phyloP scores from a whole-genome alignment of 2,888 invertebrate species.

The Allygus modestus region DNA sequence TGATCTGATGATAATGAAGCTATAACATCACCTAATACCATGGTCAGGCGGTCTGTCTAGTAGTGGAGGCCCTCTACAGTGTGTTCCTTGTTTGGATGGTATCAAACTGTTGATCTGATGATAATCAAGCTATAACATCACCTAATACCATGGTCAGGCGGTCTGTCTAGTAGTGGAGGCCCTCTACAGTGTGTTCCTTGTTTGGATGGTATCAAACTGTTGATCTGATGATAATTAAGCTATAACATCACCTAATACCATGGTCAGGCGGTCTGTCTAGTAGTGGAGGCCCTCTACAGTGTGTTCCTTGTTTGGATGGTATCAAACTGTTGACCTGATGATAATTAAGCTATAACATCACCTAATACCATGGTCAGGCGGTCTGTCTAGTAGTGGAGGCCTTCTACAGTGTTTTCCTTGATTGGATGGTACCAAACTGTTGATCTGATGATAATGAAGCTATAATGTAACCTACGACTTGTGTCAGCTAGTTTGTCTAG shows the following conservation, averaged over 20 bases:
- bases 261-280: background rate
- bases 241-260: too few relatives aligned
- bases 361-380: too few relatives aligned
- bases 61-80: background rate
- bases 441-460: too few relatives aligned
- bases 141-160: background rate
- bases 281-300: background rate
- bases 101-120: conserved; percentile 43
- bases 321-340: too few relatives aligned
- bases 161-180: background rate
- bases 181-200: background rate
- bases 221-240: too few relatives aligned
- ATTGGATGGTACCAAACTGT: too few relatives aligned
- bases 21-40: conserved; percentile 8
- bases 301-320: background rate
- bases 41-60: background rate
- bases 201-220: background rate
- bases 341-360: too few relatives aligned
- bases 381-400: too few relatives aligned
- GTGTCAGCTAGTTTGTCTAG: too few relatives aligned
- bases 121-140: conserved; percentile 43
- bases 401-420: background rate
- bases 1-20: conserved; percentile 49
- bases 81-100: background rate
- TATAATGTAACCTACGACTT: too few relatives aligned